A percentile compares a stretch with the other conserved stretches of the same genome.
These are phyloP conservation scores for Lepus oiostolus DNA, from an alignment of 2,797 vertebrate genomes.

Conservation along the genomic window DNA sequence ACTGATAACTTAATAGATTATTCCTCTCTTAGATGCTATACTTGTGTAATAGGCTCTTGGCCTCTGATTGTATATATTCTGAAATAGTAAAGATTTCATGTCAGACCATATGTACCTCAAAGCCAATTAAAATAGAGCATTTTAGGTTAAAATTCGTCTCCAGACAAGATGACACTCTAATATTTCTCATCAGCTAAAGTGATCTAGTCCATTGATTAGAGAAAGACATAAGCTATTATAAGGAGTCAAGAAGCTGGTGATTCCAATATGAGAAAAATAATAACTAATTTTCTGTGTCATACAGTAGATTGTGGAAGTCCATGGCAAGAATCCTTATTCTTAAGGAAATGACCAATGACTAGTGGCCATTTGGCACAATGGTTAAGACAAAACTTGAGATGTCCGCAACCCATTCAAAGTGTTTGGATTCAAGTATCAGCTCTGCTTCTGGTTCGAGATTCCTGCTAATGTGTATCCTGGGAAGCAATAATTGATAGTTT, in stretches of 20 bases:
- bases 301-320: not conserved
- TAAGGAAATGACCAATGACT: not conserved
- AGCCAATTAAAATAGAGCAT: conserved; percentile 52
- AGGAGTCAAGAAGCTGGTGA: conserved; percentile 12
- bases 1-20: not conserved
- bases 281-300: conserved; percentile 50
- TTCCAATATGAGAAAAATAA: not conserved
- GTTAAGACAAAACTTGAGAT: too few species aligned
- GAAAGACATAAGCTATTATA: not conserved
- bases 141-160: conserved; percentile 52
- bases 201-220: not conserved
- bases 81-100: conserved; percentile 39
- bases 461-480: too few species aligned
- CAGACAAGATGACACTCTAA: conserved; percentile 3
- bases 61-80: conserved; percentile 27
- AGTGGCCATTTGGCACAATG: too few species aligned
- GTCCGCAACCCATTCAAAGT: too few species aligned
- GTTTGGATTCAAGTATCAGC: too few species aligned
- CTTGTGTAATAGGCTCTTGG: not conserved
- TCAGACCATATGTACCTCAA: not conserved
- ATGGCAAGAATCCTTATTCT: not conserved
- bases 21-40: not conserved
- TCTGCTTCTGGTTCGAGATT: too few species aligned
- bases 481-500: too few species aligned
- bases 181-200: conserved; percentile 60